These are phyloP conservation scores for Rhinogobio ventralis DNA, from an alignment of 2,797 vertebrate species.

Conservation along the genomic window DNA sequence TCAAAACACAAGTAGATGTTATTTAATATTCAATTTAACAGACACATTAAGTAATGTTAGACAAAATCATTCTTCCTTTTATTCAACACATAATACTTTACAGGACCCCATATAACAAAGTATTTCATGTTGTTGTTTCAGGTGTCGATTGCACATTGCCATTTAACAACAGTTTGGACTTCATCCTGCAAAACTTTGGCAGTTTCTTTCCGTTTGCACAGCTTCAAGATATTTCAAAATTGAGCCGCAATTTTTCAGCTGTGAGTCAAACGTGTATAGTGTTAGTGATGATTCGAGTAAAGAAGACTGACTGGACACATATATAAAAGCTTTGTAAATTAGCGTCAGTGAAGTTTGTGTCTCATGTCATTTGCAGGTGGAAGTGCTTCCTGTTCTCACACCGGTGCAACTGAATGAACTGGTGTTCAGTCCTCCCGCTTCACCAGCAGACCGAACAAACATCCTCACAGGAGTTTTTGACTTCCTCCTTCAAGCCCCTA, in stretches of 20 bases:
- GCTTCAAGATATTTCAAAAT: background rate
- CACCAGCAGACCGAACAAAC: background rate
- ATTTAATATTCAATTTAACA: background rate
- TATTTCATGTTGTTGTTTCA: background rate
- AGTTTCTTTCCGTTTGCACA: background rate
- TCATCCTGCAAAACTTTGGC: background rate
- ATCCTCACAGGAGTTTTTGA: conserved; percentile 20
- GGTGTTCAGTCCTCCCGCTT: background rate
- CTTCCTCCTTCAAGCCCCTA: background rate
- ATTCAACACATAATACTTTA: background rate
- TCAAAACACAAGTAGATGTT: background rate
- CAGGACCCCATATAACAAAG: background rate
- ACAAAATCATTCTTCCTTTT: background rate
- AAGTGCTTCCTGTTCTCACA: background rate
- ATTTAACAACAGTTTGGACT: conserved; percentile 14
- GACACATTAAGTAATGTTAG: background rate
- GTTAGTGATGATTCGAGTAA: background rate
- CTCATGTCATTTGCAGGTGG: conserved; percentile 1
- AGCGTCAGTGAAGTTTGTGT: background rate
- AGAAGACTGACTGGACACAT: background rate
- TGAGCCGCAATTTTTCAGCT: conserved; percentile 22
- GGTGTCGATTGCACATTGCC: conserved; percentile 18
- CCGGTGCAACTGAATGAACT: background rate
- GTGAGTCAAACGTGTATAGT: background rate
- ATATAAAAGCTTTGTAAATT: background rate